Evolutionary conservation across 2,888 invertebrate genomes (phyloP), one percentile per base, ranked within the genome.

Genomic region (Hyles lineata): DNA sequence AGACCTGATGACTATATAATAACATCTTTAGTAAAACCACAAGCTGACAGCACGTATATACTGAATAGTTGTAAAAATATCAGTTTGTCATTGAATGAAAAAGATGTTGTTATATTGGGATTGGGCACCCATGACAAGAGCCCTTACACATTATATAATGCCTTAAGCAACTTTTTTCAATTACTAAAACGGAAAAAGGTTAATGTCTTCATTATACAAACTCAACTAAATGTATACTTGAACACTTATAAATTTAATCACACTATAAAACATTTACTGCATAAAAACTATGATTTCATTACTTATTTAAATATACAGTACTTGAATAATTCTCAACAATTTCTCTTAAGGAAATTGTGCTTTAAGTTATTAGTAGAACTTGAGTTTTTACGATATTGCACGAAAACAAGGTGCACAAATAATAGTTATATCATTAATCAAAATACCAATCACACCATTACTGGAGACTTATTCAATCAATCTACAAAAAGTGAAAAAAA

Each of bases 1-100:
- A 55, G 55, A 19, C 55, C 19, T 55, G 55, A 55, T 17, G 55
- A 55, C 19, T 55, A 55, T 69, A 61, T 69, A 50, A 55, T 55
- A 15, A 55, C 55, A 55, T 55, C 55, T 17, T 55, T 55, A 55
- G 55, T 55, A 55, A 55, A 17, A 55, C 55, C 17, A 55, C 55
- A 55, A 17, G 55, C 55, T 55, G 19, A 11, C 55, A 55, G 55
- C 55, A 55, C 55, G 11, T 55, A 55, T 55, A 55, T 55, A 55
- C 55, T 55, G 17, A 55, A 55, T 55, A 55, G 55, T 17, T 55
- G 55, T 55, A 55, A 55, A 55, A 55, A 55, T 19, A 55, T 55
- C 17, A 55, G 17, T 55, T 17, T 6, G 6, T 17, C 55, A 55
- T 55, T 55, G n/a, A 55, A 55, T 55, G 55, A 17, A 11, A 55